phyloP scores from a whole-genome alignment of 2,113 vertebrate species.

The Montifringilla adamsi region DNA sequence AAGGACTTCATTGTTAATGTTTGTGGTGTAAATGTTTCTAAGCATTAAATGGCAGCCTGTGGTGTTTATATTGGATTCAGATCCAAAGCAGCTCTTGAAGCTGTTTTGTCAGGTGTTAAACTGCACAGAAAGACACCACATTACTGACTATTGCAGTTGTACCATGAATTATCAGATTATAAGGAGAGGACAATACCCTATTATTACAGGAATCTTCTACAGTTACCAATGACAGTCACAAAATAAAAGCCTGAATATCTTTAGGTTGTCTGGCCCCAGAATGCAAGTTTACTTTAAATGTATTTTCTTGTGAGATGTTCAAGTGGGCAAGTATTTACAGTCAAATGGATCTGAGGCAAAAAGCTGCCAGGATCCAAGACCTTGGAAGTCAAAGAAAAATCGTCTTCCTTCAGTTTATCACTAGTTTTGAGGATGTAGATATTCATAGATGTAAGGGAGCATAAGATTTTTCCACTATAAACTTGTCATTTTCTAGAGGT shows the following conservation, averaged over 20 bases:
- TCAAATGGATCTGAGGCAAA: not conserved
- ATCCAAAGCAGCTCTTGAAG: constrained; percentile 41
- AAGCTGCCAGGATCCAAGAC: not conserved
- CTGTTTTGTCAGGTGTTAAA: constrained; percentile 62
- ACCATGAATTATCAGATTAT: not conserved
- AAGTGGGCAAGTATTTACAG: not conserved
- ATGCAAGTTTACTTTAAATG: not conserved
- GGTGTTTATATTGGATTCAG: constrained; percentile 44
- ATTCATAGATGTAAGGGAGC: not conserved
- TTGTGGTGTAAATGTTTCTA: constrained; percentile 29
- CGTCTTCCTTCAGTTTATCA: not conserved
- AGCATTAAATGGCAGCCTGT: constrained; percentile 18
- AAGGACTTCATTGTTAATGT: constrained; percentile 43
- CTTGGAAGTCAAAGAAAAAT: not conserved
- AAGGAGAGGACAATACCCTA: not conserved
- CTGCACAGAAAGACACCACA: not conserved
- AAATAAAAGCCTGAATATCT: not conserved
- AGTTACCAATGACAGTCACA: not conserved
- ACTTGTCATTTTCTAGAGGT: not conserved
- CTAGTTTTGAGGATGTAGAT: not conserved
- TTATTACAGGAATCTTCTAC: not conserved
- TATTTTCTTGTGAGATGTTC: not conserved
- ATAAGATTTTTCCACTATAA: not conserved
- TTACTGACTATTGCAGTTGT: constrained; percentile 12
- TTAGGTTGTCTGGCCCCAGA: not conserved